Conservation (phyloP, 2,888 invertebrate genomes). For the Eurytoma californica region DNA sequence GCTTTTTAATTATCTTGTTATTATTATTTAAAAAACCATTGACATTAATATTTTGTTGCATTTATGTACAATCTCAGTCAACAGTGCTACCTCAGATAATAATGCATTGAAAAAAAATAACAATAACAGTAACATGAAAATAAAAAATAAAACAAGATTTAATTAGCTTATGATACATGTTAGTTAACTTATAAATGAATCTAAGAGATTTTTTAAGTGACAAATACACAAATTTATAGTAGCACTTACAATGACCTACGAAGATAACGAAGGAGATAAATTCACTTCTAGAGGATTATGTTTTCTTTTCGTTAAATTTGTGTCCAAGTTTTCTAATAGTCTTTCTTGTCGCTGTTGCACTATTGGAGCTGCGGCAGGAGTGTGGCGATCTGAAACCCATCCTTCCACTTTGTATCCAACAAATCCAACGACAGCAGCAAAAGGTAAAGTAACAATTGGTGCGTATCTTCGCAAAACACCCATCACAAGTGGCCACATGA, state of each 20-base stretch:
- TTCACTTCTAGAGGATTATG: slow-evolving; percentile 72
- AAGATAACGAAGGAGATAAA: slow-evolving; percentile 71
- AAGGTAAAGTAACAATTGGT: slow-evolving; percentile 87
- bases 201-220: slow-evolving; percentile 28
- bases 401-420: slow-evolving; percentile 92
- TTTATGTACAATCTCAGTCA: not conserved
- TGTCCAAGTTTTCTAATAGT: slow-evolving; percentile 65
- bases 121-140: not conserved
- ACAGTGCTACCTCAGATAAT: not conserved
- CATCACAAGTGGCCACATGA: slow-evolving; percentile 87
- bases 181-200: not conserved
- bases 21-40: not conserved
- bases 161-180: not conserved
- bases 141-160: not conserved
- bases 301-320: slow-evolving; percentile 58
- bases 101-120: not conserved
- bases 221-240: slow-evolving; percentile 23
- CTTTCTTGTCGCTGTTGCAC: slow-evolving; percentile 70
- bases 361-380: slow-evolving; percentile 77
- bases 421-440: slow-evolving; percentile 88
- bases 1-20: not conserved
- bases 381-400: slow-evolving; percentile 83
- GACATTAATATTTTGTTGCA: not conserved
- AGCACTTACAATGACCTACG: slow-evolving; percentile 42
- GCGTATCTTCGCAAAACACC: slow-evolving; percentile 84